Evolutionary conservation across 2,113 vertebrate species (phyloP).

Genomic region (Motacilla alba): DNA sequence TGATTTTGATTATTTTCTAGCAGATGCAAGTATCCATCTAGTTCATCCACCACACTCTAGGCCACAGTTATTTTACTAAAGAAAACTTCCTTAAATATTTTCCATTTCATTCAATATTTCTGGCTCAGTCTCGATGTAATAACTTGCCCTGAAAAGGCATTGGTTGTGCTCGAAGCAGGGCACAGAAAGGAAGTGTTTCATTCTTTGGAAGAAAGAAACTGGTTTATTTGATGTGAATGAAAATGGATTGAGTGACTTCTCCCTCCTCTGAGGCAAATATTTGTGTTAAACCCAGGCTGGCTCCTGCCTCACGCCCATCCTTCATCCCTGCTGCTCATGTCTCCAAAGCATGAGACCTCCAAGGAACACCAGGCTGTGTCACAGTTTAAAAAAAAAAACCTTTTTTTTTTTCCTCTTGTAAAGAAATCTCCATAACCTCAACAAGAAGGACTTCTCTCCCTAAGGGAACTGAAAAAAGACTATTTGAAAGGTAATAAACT

Average conservation of each 20-base stretch:
- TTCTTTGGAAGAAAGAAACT: not conserved
- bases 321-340: not conserved
- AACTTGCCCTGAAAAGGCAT: not conserved
- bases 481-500: too few species aligned
- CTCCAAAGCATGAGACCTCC: not conserved
- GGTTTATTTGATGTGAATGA: not conserved
- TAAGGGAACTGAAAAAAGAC: too few species aligned
- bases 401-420: too few species aligned
- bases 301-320: not conserved
- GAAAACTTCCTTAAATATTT: conserved; percentile 11
- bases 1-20: not conserved
- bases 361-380: not conserved
- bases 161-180: not conserved
- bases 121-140: not conserved
- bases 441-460: too few species aligned
- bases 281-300: not conserved
- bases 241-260: not conserved
- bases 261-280: not conserved
- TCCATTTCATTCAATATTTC: not conserved
- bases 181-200: not conserved
- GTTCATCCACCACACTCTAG: not conserved
- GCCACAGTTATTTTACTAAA: not conserved
- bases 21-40: not conserved
- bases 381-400: not conserved
- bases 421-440: too few species aligned